These are phyloP conservation scores for Harmothoe impar DNA, from an alignment of 2,888 invertebrate species.

Conservation along the genomic window DNA sequence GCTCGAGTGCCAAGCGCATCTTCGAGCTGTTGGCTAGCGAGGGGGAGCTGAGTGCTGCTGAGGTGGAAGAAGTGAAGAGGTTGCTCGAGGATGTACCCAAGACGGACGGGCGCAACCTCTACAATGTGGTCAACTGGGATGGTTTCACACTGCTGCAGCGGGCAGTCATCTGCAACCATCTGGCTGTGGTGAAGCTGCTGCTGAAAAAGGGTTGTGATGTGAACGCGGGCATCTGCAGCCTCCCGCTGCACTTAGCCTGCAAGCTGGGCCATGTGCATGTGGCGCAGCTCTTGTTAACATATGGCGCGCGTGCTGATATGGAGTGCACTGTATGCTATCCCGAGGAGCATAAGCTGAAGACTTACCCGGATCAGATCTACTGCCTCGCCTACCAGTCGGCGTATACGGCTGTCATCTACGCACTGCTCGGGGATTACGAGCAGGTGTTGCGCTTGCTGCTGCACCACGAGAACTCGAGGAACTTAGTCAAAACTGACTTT, in stretches of 20 bases:
- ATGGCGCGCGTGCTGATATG: conserved; percentile 89
- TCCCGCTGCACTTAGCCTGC: conserved; percentile 90
- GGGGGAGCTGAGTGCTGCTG: conserved; percentile 67
- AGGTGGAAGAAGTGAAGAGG: conserved; percentile 70
- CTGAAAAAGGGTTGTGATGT: conserved; percentile 86
- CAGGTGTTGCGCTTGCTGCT: conserved; percentile 75
- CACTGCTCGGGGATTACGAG: conserved; percentile 79
- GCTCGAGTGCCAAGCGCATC: conserved; percentile 69
- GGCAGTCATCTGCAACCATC: conserved; percentile 89
- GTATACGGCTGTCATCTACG: conserved; percentile 80
- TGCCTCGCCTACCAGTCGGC: conserved; percentile 78
- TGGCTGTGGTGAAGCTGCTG: conserved; percentile 86
- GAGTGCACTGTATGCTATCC: conserved; percentile 91
- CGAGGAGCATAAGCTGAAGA: conserved; percentile 86
- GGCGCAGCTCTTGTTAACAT: conserved; percentile 88
- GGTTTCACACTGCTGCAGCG: conserved; percentile 89
- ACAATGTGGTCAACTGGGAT: conserved; percentile 81
- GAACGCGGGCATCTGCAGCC: conserved; percentile 89
- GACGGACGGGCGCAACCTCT: conserved; percentile 68
- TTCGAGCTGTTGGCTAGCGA: conserved; percentile 69
- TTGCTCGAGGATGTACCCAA: conserved; percentile 70
- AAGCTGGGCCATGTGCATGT: conserved; percentile 89
- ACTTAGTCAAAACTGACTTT: conserved; percentile 75
- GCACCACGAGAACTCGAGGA: conserved; percentile 83
- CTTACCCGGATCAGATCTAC: conserved; percentile 75